Base-by-base conservation (phyloP, 2,113 vertebrate genomes). In the Festucalex cinctus region DNA sequence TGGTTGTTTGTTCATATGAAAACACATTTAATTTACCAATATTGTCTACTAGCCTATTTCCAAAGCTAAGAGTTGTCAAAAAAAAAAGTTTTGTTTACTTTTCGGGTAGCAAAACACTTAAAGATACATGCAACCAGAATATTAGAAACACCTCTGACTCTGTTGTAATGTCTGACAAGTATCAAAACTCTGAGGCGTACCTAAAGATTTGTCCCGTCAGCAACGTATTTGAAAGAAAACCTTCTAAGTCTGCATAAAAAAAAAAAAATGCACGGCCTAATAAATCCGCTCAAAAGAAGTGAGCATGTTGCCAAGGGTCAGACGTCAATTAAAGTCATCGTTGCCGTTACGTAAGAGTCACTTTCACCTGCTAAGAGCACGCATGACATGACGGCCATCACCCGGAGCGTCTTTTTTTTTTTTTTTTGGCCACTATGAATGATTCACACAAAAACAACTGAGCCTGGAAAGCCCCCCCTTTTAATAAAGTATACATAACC, bases 401-500 rank as follows among this genome's bases (percentile, higher is more conserved):
- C 44, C 26, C 20, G 20, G 37, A 43, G 35, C 68, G 57, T 35
- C 32, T 60, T 56, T 63, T n/a, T n/a, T n/a, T n/a, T n/a, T n/a
- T n/a, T n/a, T n/a, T n/a, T 62, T 61, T 61, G 59, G 6, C 37
- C 22, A 56, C 26, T 49, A 68, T 77, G 22, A 81, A 61, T 70
- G 54, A 73, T 71, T 75, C 53, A 79, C 53, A 59, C 57, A 71
- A 64, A 73, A 9, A 76, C 32, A 79, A 69, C 71, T 48, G 73
- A 73, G 71, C 19, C 66, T 66, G 61, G 22, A 75, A 71, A 72
- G 69, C 35, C 9, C 32, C 28, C 24, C 28, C 7, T 24, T 67
- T 75, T 63, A 68, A 71, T 77, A 44, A 71, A 80, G 70, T 72
- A 72, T 75, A 69, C 48, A 69, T 44, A 26, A 65, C n/a, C 6